These are phyloP conservation scores for Syngnathus floridae DNA, from an alignment of 2,113 vertebrate species.

Conservation along the genomic window DNA sequence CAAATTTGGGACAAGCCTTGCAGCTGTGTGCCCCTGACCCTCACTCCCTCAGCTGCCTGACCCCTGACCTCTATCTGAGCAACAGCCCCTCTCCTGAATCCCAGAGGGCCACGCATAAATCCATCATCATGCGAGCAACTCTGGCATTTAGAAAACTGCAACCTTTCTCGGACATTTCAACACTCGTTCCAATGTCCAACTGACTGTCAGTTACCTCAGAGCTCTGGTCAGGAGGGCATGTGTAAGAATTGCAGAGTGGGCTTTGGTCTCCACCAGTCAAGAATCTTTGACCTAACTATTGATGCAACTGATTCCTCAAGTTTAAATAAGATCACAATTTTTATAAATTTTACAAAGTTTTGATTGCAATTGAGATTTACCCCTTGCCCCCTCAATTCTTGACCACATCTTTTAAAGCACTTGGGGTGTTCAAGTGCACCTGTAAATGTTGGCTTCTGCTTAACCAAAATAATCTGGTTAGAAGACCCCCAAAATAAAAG, in stretches of 20 bases:
- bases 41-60: constrained; percentile 29
- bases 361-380: not conserved
- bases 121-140: constrained; percentile 52
- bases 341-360: not conserved
- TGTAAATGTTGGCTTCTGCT: constrained; percentile 36
- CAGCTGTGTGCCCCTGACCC: constrained; percentile 45
- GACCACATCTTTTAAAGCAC: not conserved
- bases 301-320: constrained; percentile 8
- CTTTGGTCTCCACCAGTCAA: constrained; percentile 4
- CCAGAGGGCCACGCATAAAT: constrained; percentile 61
- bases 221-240: constrained; percentile 5
- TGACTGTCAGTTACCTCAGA: constrained; percentile 12
- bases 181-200: constrained; percentile 16
- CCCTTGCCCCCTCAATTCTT: not conserved
- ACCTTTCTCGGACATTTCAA: constrained; percentile 16
- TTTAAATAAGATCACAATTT: constrained; percentile 3
- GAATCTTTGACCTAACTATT: constrained; percentile 8
- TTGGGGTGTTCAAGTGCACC: constrained; percentile 21
- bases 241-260: constrained; percentile 27
- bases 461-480: constrained; percentile 32
- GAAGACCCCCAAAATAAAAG: constrained; percentile 38
- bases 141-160: constrained; percentile 37
- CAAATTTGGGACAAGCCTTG: constrained; percentile 40
- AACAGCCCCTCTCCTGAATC: constrained; percentile 41
- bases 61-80: constrained; percentile 48